Conservation (phyloP, 2,797 vertebrate genomes). For the Bovichtus diacanthus region DNA sequence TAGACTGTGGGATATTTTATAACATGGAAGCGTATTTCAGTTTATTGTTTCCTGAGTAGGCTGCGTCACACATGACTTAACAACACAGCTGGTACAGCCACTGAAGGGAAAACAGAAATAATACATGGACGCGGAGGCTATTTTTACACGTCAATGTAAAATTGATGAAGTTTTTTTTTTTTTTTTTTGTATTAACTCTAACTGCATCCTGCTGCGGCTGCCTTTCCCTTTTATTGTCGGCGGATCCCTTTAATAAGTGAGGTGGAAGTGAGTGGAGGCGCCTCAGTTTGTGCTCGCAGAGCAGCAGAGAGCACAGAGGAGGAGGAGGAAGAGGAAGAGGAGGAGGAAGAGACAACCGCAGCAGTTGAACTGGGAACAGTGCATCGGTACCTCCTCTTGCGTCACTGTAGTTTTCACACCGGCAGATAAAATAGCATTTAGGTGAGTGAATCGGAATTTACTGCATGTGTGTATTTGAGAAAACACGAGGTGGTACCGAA, state of each 20-base stretch:
- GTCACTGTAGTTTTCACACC: background rate
- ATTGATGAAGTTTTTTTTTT: slow-evolving; percentile 53
- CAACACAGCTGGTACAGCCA: slow-evolving; percentile 6
- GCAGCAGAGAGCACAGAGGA: slow-evolving; percentile 32
- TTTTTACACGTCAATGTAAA: slow-evolving; percentile 62
- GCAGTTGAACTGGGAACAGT: background rate
- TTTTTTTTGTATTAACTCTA: background rate
- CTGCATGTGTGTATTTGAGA: background rate
- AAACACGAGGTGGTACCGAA: background rate
- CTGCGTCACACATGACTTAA: background rate
- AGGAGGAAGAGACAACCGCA: background rate
- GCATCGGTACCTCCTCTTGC: background rate
- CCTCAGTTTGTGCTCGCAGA: slow-evolving; percentile 13
- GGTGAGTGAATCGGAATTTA: slow-evolving; percentile 48
- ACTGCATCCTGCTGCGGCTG: slow-evolving; percentile 37
- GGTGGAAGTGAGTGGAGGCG: slow-evolving; percentile 42
- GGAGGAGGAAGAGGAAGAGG: no score
- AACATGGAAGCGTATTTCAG: background rate
- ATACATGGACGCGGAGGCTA: slow-evolving; percentile 43
- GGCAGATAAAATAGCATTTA: background rate
- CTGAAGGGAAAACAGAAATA: slow-evolving; percentile 31
- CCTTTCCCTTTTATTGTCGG: slow-evolving; percentile 40
- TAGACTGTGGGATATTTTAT: background rate
- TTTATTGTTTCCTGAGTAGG: no score
- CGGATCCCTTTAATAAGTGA: slow-evolving; percentile 59